Base-by-base conservation (phyloP, 2,888 invertebrate genomes). In the Cheilosia scutellata region DNA sequence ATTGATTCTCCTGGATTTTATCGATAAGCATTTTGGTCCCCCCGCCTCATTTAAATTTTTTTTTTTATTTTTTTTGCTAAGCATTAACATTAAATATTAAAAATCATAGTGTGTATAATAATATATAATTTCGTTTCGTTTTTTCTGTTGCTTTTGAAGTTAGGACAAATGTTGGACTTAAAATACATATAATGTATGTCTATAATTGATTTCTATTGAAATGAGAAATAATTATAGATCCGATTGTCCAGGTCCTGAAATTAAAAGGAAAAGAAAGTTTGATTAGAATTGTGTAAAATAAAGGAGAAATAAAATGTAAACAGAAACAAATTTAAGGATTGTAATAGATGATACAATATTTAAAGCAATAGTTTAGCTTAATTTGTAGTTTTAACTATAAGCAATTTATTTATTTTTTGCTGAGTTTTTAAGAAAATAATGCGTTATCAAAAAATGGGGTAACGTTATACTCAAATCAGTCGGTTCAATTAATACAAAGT, bases 221-320 rank as follows among this genome's bases (percentile, higher is more conserved):
- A 87, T 89, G 88, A 92, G 92, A 92, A 92, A 92, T 90, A 92
- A 92, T 93, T 93, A 94, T 93, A 94, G 93, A 93, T 94, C 94
- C 90, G 94, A 94, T 92, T 94, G 94, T 91, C 94, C 94, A 90
- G 94, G 94, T 93, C 94, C 94, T 94, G 93, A 88, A 94, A 88
- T 89, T 88, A 90, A 89, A 91, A 88, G 86, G 58, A 82, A 87
- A 63, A 80, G 86, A 88, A 47, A 80, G 76, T 82, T 42, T 44
- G 37, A 74, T 57, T 49, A 47, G 37, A n/a, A 49, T 16, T 55
- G 4, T 31, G 2, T 27, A 5, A 25, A 55, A 74, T 65, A 42
- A 37, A 51, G 11, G n/a, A 44, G 9, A 55, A 20, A 11, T 31
- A 40, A 31, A 40, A 53, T 16, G 0, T 11, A 33, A 16, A 74